Conservation (phyloP, 2,888 invertebrate genomes). For the Protophormia terraenovae region DNA sequence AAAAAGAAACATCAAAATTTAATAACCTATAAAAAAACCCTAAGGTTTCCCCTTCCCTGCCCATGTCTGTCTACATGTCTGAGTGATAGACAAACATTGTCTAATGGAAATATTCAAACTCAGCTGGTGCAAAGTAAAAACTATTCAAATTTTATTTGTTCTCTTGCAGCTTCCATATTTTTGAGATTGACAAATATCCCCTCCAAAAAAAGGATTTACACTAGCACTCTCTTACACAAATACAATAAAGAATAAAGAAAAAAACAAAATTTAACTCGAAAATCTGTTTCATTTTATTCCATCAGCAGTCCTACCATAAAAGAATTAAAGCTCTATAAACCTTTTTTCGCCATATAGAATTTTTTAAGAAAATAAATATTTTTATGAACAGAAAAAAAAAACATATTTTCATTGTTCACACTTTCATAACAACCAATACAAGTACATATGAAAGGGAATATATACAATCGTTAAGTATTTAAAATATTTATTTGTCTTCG, state of each 20-base stretch:
- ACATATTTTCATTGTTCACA: conserved; percentile 14
- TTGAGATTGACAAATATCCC: conserved; percentile 1
- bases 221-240: not conserved
- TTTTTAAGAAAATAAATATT: not conserved
- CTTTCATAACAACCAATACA: too few relatives aligned
- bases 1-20: too few relatives aligned
- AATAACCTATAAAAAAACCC: not conserved
- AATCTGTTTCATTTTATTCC: not conserved
- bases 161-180: not conserved
- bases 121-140: conserved; percentile 53
- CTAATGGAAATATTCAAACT: conserved; percentile 57
- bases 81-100: conserved; percentile 62
- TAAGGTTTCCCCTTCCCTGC: not conserved
- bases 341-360: not conserved
- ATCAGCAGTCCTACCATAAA: not conserved
- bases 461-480: not conserved
- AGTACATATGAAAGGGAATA: not conserved
- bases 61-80: conserved; percentile 36
- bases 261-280: too few relatives aligned
- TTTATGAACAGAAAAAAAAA: not conserved
- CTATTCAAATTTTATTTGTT: conserved; percentile 23
- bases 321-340: conserved; percentile 4
- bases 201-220: conserved; percentile 20
- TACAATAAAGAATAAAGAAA: not conserved
- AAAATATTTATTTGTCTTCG: conserved; percentile 37